phyloP scores from a whole-genome alignment of 2,888 invertebrate genomes.

The Linyphia triangularis region DNA sequence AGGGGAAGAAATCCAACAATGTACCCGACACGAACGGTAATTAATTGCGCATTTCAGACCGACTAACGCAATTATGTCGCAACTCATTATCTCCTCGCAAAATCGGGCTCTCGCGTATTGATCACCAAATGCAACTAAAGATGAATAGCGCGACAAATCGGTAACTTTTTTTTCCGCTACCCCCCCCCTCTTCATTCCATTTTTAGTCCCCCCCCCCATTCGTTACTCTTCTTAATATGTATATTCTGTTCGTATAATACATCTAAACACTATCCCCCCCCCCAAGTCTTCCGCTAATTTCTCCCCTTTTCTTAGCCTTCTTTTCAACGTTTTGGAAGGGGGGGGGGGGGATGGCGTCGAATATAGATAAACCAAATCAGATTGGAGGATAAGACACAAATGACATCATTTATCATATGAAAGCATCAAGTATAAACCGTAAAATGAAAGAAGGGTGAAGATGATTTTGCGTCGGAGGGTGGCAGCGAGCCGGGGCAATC shows the following conservation, averaged over 20 bases:
- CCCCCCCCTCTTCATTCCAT: slow-evolving; percentile 24
- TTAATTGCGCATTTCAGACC: slow-evolving; percentile 75
- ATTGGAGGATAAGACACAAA: slow-evolving; percentile 72
- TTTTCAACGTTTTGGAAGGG: neutral
- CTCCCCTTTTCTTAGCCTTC: slow-evolving; percentile 57
- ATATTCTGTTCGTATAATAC: slow-evolving; percentile 61
- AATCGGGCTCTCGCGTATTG: slow-evolving; percentile 72
- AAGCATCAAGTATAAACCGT: slow-evolving; percentile 72
- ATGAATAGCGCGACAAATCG: slow-evolving; percentile 73
- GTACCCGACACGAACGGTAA: slow-evolving; percentile 73
- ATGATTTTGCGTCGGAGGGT: slow-evolving; percentile 17
- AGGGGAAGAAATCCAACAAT: slow-evolving; percentile 73
- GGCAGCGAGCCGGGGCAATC: slow-evolving; percentile 2
- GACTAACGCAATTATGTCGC: slow-evolving; percentile 75
- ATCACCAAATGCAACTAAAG: slow-evolving; percentile 73
- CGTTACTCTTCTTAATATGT: slow-evolving; percentile 69
- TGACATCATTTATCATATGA: slow-evolving; percentile 74
- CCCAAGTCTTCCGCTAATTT: slow-evolving; percentile 54
- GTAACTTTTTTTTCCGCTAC: slow-evolving; percentile 52
- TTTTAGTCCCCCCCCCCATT: slow-evolving; percentile 47
- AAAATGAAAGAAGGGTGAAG: slow-evolving; percentile 67
- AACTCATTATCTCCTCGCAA: slow-evolving; percentile 70
- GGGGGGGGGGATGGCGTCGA: slow-evolving; percentile 24
- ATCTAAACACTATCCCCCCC: slow-evolving; percentile 33
- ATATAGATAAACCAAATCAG: slow-evolving; percentile 74